Evolutionary conservation across 2,113 vertebrate genomes (phyloP).

Genomic region (Gallinago media): DNA sequence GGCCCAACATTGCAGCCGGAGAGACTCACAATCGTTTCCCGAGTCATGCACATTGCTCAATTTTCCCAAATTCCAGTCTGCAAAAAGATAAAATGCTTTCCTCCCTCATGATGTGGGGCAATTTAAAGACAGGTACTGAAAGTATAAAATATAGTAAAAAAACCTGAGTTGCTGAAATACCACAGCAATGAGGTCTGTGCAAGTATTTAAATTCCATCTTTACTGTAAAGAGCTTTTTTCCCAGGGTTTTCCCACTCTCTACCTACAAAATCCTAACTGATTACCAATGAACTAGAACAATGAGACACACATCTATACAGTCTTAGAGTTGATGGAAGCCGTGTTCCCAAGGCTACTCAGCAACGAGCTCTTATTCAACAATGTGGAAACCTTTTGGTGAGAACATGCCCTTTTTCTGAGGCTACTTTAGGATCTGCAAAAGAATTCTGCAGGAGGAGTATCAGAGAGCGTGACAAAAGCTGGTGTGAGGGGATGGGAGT

Average conservation of each 20-base stretch:
- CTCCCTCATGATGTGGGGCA: neutral
- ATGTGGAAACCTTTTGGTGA: neutral
- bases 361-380: neutral
- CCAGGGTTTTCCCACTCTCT: neutral
- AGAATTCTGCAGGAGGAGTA: neutral
- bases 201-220: neutral
- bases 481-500: neutral
- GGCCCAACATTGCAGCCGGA: neutral
- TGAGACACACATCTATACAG: neutral
- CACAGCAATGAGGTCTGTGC: neutral
- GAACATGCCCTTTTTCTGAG: neutral
- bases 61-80: neutral
- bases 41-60: neutral
- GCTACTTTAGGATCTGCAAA: neutral
- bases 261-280: neutral
- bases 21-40: neutral
- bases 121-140: neutral
- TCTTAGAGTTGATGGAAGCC: neutral
- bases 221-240: neutral
- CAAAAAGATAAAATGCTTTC: neutral
- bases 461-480: rapidly evolving
- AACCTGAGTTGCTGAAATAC: neutral
- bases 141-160: neutral
- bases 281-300: neutral
- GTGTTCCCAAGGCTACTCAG: neutral